These are phyloP conservation scores for Physeter macrocephalus DNA, from an alignment of 2,113 vertebrate species.

Conservation along the genomic window DNA sequence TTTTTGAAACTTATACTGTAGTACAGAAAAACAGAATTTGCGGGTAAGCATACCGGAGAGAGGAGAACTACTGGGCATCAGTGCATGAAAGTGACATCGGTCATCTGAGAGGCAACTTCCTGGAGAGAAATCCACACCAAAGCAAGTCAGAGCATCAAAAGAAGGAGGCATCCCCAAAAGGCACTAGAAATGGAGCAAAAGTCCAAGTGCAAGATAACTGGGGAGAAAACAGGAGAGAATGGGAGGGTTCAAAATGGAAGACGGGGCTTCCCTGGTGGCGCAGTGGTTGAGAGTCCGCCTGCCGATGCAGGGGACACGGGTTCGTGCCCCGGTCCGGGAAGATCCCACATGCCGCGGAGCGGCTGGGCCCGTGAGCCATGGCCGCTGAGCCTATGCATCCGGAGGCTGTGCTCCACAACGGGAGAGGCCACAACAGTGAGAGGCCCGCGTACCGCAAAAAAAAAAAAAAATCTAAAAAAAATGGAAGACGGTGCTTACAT, in stretches of 20 bases:
- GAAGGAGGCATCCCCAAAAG: background rate
- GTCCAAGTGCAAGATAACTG: background rate
- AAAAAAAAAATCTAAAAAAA: too few relatives aligned
- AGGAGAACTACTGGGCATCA: background rate
- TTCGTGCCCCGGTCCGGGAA: too few relatives aligned
- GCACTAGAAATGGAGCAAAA: background rate
- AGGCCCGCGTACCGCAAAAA: too few relatives aligned
- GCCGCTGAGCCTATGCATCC: too few relatives aligned
- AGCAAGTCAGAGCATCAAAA: background rate
- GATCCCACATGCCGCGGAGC: too few relatives aligned
- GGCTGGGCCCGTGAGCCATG: too few relatives aligned
- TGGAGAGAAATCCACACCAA: background rate
- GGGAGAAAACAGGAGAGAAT: background rate
- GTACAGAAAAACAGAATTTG: background rate
- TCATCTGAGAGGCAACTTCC: background rate
- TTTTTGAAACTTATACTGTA: background rate
- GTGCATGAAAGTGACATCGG: background rate
- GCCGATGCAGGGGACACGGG: too few relatives aligned
- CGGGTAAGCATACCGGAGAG: background rate
- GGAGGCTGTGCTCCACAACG: too few relatives aligned
- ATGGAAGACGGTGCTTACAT: background rate
- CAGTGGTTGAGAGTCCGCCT: too few relatives aligned
- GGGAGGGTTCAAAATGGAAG: background rate
- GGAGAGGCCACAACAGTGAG: too few relatives aligned
- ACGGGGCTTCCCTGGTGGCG: too few relatives aligned